These are phyloP conservation scores for Chrysopilus asiliformis DNA, from an alignment of 2,888 invertebrate species.

Conservation along the genomic window DNA sequence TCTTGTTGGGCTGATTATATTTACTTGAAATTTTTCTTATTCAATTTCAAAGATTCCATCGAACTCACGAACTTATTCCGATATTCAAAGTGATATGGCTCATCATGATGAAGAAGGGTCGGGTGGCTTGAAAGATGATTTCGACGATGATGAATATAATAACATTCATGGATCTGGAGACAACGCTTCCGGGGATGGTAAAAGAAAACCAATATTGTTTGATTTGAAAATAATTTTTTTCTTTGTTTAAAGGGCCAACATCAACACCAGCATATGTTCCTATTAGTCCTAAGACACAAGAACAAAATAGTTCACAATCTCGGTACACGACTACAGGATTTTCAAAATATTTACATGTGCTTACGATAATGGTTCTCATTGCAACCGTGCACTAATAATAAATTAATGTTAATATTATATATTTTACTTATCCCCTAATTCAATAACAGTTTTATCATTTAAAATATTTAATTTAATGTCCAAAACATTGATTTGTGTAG, in stretches of 20 bases:
- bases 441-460: no score
- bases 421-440: no score
- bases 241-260: constrained; percentile 6
- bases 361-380: no score
- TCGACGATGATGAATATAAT: constrained; percentile 31
- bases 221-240: not conserved
- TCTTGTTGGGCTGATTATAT: constrained; percentile 2
- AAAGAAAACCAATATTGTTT: not conserved
- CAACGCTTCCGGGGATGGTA: constrained; percentile 29
- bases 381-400: no score
- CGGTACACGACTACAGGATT: no score
- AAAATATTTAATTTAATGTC: no score
- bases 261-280: constrained; percentile 5
- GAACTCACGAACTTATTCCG: constrained; percentile 25
- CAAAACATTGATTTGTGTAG: no score
- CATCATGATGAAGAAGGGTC: constrained; percentile 31
- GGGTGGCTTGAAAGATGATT: constrained; percentile 22
- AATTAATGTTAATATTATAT: no score
- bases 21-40: not conserved
- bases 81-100: constrained; percentile 36
- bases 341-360: no score
- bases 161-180: constrained; percentile 29
- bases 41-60: constrained; percentile 24
- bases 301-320: no score
- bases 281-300: no score